Percentiles rank a stretch among this genome's conserved stretches.
These are phyloP conservation scores for Leucophora obtusa DNA, from an alignment of 2,888 invertebrate genomes.

Conservation along the genomic window DNA sequence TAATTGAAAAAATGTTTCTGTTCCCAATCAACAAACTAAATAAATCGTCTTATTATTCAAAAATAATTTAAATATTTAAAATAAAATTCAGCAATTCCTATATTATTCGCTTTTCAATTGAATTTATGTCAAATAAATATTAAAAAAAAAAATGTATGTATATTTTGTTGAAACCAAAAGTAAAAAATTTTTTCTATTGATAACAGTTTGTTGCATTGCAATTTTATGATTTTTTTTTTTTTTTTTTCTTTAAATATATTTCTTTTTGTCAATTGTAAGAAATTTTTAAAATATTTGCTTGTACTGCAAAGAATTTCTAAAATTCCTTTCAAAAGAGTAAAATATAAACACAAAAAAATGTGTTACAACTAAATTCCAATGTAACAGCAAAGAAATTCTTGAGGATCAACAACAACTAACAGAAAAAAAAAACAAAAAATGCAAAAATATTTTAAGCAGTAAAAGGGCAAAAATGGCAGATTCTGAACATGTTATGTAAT, in stretches of 20 bases:
- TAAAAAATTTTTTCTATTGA: not conserved
- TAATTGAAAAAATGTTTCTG: too few relatives aligned
- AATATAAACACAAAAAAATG: constrained; percentile 33
- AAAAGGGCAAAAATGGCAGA: constrained; percentile 30
- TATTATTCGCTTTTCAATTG: not conserved
- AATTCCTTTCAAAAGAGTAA: constrained; percentile 44
- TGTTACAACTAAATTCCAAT: constrained; percentile 62
- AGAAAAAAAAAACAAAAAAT: constrained; percentile 2
- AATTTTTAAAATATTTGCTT: constrained; percentile 26
- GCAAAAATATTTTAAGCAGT: constrained; percentile 8
- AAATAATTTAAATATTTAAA: too few relatives aligned
- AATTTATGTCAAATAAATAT: constrained; percentile 1
- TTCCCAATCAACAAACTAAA: too few relatives aligned
- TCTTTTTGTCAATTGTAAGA: constrained; percentile 23
- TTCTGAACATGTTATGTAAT: too few relatives aligned
- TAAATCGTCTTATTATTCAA: too few relatives aligned
- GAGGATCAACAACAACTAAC: constrained; percentile 38
- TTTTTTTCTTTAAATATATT: not conserved
- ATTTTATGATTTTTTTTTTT: not conserved
- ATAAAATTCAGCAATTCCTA: too few relatives aligned
- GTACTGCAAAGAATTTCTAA: constrained; percentile 29
- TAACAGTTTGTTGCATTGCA: not conserved
- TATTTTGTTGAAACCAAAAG: not conserved
- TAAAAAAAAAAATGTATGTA: not conserved
- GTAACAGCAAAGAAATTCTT: constrained; percentile 56